Percentiles rank a stretch among this genome's conserved stretches.
These are phyloP conservation scores for Scaptomyza montana DNA, from an alignment of 1,140 invertebrate species.

Conservation along the genomic window DNA sequence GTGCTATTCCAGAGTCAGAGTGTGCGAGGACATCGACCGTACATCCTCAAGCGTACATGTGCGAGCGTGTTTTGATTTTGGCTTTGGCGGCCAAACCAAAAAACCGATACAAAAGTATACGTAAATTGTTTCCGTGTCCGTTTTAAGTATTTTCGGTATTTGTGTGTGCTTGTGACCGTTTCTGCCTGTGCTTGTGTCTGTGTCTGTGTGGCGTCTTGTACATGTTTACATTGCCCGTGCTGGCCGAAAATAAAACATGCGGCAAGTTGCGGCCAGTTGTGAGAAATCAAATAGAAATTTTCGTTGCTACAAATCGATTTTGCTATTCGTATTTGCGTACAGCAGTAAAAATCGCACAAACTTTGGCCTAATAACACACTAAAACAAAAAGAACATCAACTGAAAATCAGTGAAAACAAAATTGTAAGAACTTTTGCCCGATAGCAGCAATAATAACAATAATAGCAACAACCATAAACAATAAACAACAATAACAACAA, in stretches of 20 bases:
- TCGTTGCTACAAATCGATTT: conserved; percentile 72
- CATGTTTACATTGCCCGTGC: conserved; percentile 54
- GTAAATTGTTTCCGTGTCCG: conserved; percentile 41
- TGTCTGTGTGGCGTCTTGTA: conserved; percentile 50
- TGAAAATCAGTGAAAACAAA: conserved; percentile 28
- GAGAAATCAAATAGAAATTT: conserved; percentile 65
- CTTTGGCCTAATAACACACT: conserved; percentile 69
- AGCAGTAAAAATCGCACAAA: conserved; percentile 66
- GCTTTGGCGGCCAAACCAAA: conserved; percentile 40
- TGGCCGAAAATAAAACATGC: conserved; percentile 59
- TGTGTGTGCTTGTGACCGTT: not conserved
- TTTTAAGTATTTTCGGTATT: conserved; percentile 24
- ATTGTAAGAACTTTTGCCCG: conserved; percentile 63
- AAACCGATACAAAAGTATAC: conserved; percentile 66
- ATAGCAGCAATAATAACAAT: conserved; percentile 50
- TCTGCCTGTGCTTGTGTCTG: conserved; percentile 13
- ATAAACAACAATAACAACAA: conserved; percentile 56
- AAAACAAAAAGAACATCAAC: conserved; percentile 38
- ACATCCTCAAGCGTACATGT: conserved; percentile 26
- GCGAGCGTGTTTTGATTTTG: conserved; percentile 72
- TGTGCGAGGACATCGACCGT: conserved; percentile 27
- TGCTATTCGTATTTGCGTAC: conserved; percentile 39
- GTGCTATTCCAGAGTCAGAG: conserved; percentile 39
- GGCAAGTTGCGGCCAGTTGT: conserved; percentile 43
- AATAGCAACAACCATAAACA: conserved; percentile 30